These are phyloP conservation scores for Eustalomyia histrio DNA, from an alignment of 2,888 invertebrate genomes.

Conservation along the genomic window DNA sequence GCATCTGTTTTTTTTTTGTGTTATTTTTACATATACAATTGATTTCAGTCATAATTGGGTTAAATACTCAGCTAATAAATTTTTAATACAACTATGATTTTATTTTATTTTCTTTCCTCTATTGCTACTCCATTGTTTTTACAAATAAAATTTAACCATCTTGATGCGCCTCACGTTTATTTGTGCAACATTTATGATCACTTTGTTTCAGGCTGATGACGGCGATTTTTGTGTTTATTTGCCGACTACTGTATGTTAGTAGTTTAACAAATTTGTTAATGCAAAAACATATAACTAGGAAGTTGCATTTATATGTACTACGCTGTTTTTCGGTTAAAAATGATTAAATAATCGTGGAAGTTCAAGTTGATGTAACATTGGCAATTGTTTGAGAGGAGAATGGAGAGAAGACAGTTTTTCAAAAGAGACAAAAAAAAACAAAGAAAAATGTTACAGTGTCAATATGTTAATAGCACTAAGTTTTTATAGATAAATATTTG, in stretches of 20 bases:
- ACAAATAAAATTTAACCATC: slow-evolving; percentile 43
- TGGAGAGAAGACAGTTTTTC: not conserved
- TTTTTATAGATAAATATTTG: slow-evolving; percentile 36
- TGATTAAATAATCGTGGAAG: slow-evolving; percentile 65
- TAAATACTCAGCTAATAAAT: no score
- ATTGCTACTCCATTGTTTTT: not conserved
- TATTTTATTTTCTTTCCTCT: not conserved
- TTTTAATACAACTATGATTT: no score
- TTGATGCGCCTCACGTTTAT: slow-evolving; percentile 60
- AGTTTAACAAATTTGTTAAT: slow-evolving; percentile 16
- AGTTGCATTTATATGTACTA: slow-evolving; percentile 35
- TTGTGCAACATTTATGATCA: slow-evolving; percentile 55
- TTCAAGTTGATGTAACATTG: slow-evolving; percentile 54
- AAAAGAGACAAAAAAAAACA: slow-evolving; percentile 8
- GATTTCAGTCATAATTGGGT: no score
- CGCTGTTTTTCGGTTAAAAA: slow-evolving; percentile 29
- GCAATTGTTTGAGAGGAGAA: slow-evolving; percentile 14
- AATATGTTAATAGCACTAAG: slow-evolving; percentile 58
- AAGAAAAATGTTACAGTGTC: slow-evolving; percentile 49
- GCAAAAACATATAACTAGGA: slow-evolving; percentile 45
- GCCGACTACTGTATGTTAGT: not conserved
- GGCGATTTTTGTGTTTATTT: slow-evolving; percentile 7
- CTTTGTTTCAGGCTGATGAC: slow-evolving; percentile 29
- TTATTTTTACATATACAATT: not conserved
- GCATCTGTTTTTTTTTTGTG: not conserved